Evolutionary conservation across 2,797 vertebrate genomes (phyloP), one percentile per base, ranked within the genome.

Genomic region (Coregonus sp.): DNA sequence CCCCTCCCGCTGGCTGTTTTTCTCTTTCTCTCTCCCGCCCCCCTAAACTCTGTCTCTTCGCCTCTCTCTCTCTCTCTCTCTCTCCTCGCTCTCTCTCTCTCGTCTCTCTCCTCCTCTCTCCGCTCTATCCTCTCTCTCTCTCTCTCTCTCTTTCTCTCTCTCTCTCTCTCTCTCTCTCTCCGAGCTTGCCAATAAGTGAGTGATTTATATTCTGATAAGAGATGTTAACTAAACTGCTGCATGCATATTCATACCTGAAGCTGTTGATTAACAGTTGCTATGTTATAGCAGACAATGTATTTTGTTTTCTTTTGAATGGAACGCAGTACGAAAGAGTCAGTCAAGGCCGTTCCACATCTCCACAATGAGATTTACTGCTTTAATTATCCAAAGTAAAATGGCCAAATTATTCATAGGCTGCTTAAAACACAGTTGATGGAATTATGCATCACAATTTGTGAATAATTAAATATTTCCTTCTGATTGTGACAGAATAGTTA

Each of bases 381-480:
- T 92, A 93, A 93, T 94, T 93, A 93, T 90, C 85, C 85, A 91
- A 93, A 93, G 90, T 93, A 92, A 93, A 93, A 94, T 90, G 89
- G 81, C 81, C 88, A 90, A 91, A 94, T 88, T 89, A 92, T 93
- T 95, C 91, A 93, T 90, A 90, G 91, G 89, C 86, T 89, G 89
- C 90, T 93, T 94, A 91, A 93, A 93, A 93, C 87, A 88, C 86
- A 84, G 90, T 92, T 89, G 88, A 91, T 90, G 88, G 89, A 93
- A 95, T 94, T 93, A 93, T 95, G 92, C 90, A 92, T 93, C 78
- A 86, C 88, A 91, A 90, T 93, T 89, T 92, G 89, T 94, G 91
- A 94, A 94, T 94, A 93, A 94, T 94, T 93, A 85, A 94, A 94
- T 92, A 88, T 93, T 93, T 94, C 90, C 91, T 92, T 93, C 89